A percentile compares a stretch with the other conserved stretches of the same genome.
Conservation (phyloP, 2,113 vertebrate genomes). For the Dunckerocampus dactyliophorus region DNA sequence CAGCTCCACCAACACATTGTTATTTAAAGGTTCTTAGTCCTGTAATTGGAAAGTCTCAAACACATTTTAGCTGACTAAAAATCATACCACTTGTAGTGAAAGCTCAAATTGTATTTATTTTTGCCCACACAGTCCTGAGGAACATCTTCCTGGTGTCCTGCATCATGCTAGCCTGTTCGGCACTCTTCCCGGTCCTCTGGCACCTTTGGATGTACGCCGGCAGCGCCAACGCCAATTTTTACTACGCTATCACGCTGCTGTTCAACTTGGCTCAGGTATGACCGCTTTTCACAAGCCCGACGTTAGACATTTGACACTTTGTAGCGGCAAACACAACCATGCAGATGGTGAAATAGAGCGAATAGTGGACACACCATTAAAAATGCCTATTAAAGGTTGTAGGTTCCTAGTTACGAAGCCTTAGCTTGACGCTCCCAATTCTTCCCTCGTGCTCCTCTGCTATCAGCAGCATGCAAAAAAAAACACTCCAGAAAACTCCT, state of each 20-base stretch:
- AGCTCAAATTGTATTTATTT: neutral
- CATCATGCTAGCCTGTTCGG: constrained; percentile 85
- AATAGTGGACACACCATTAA: neutral
- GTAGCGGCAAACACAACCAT: too few relatives aligned
- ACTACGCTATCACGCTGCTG: constrained; percentile 94
- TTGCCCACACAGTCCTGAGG: constrained; percentile 66
- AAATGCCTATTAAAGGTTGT: too few relatives aligned
- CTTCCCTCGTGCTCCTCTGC: too few relatives aligned
- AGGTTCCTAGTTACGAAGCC: too few relatives aligned
- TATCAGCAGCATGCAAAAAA: too few relatives aligned
- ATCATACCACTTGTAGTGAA: neutral
- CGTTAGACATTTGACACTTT: neutral
- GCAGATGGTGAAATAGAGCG: neutral
- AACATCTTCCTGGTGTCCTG: constrained; percentile 94
- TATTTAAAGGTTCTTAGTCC: too few relatives aligned
- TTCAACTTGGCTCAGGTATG: constrained; percentile 94
- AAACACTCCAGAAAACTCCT: too few relatives aligned
- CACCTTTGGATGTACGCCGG: constrained; percentile 98
- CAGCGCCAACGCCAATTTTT: constrained; percentile 99
- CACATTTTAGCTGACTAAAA: too few relatives aligned
- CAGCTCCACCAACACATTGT: too few relatives aligned
- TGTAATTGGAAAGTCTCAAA: too few relatives aligned
- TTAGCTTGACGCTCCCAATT: too few relatives aligned
- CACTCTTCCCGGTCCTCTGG: constrained; percentile 97
- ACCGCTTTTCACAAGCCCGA: neutral